Base-by-base conservation (phyloP, 2,113 vertebrate species). In the Amblyornis subalaris region DNA sequence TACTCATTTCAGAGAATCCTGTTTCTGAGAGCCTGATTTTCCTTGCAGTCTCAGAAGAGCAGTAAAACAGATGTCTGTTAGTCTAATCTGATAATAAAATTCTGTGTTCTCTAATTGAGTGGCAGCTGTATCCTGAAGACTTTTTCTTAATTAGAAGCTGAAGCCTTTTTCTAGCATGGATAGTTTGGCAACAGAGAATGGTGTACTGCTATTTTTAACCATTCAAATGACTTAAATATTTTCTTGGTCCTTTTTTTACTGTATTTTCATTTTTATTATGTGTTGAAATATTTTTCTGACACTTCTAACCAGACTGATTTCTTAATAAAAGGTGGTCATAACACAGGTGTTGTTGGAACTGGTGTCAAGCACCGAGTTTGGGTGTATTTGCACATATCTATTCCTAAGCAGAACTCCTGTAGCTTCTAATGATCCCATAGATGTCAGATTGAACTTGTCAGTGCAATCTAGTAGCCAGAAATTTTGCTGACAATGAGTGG, bases 71-170 rank as follows among this genome's bases (percentile, higher is more conserved):
- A 94, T 96, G 90, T 88, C 95, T 94, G 90, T 96, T 94, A 91
- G 89, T 93, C 75, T 85, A 77, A 96, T 95, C 60, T 83, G 85
- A 95, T 91, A 82, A 96, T 94, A 84, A 96, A 96, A 86, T 94
- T 89, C 90, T 85, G 67, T 91, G 91, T 96, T 97, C 82, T 96
- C 44, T 96, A 96, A 95, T 77, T 93, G 94, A 97, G 83, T 96
- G 89, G 84, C 89, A 95, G 93, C 96, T 94, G 95, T 96, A 96
- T 96, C 93, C 95, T 95, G 91, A 96, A 98, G 94, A 91, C 74
- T 85, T 90, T 96, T 95, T 94, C 91, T 36, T 95, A 95, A 96
- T 96, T 96, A 91, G 91, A 95, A 97, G 72, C 90, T 92, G 50
- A 67, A 70, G 51, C 58, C 55, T 96, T 94, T 89, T 96, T 91